Evolutionary conservation across 35 echinoderm and acorn worm species (phyloP).

Genomic region (Hemicentrotus pulcherrimus): DNA sequence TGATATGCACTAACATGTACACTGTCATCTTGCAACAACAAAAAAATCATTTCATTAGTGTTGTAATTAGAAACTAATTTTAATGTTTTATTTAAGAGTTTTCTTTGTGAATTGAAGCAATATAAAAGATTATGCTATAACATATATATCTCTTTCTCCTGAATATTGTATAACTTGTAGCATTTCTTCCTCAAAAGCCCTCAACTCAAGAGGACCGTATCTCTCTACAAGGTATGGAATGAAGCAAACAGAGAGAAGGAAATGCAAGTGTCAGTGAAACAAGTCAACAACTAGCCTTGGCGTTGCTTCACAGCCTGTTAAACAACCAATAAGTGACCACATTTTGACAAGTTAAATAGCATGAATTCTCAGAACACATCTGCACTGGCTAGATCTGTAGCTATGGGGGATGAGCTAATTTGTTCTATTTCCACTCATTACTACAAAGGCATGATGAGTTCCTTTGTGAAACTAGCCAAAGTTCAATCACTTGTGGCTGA

Average conservation of each 20-base stretch:
- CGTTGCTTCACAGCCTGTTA: not conserved
- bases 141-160: too few species aligned
- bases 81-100: too few species aligned
- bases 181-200: too few species aligned
- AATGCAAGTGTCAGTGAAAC: not conserved
- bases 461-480: conserved; percentile 9
- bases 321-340: conserved; percentile 11
- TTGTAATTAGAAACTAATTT: too few species aligned
- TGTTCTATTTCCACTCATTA: conserved; percentile 19
- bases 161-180: too few species aligned
- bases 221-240: too few species aligned
- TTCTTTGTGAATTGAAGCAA: too few species aligned
- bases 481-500: not conserved
- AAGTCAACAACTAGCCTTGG: not conserved
- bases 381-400: not conserved
- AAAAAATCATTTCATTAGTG: too few species aligned
- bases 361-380: not conserved
- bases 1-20: too few species aligned
- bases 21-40: too few species aligned
- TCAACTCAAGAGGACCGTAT: too few species aligned
- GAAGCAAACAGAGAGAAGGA: not conserved
- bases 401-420: not conserved
- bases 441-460: not conserved
- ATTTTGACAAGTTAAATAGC: conserved; percentile 12
- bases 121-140: too few species aligned